These are phyloP conservation scores for Trichoplax adhaerens DNA, from an alignment of 37 sponge, comb jelly and placozoan genomes.

Conservation along the genomic window DNA sequence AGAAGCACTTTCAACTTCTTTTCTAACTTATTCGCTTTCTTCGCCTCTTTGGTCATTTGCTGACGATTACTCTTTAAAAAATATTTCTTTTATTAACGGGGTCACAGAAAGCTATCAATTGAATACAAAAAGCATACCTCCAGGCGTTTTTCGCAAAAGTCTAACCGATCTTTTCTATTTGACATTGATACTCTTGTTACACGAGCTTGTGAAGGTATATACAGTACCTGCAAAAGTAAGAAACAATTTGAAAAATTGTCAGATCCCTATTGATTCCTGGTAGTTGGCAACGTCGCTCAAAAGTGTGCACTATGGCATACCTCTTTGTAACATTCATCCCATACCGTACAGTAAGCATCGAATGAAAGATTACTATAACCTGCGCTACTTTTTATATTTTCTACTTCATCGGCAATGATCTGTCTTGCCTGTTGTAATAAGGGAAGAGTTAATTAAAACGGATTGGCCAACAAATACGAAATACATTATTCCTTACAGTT, in stretches of 20 bases:
- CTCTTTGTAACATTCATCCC: constrained; percentile 97
- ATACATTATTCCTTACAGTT: constrained; percentile 33
- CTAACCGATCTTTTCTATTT: constrained; percentile 66
- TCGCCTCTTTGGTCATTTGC: constrained; percentile 81
- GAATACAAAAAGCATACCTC: constrained; percentile 14
- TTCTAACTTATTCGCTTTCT: constrained; percentile 83
- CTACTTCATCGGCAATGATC: constrained; percentile 54
- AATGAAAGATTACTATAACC: constrained; percentile 69
- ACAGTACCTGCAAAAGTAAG: constrained; percentile 13
- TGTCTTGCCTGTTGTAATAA: constrained; percentile 29
- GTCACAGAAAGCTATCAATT: too few relatives aligned
- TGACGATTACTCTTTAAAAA: constrained; percentile 10
- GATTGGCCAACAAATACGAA: not conserved
- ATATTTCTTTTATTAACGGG: too few relatives aligned
- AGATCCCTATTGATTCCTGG: too few relatives aligned
- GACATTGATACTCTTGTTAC: constrained; percentile 77
- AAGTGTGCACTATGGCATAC: constrained; percentile 12
- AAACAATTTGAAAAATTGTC: too few relatives aligned
- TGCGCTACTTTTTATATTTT: constrained; percentile 69
- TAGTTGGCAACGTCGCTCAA: not conserved
- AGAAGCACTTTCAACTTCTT: constrained; percentile 81
- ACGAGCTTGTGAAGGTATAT: constrained; percentile 65
- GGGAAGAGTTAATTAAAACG: constrained; percentile 5
- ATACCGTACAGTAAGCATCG: constrained; percentile 60
- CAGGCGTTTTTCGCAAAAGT: constrained; percentile 62